Conservation (phyloP, 2,113 vertebrate species). For the Salminus brasiliensis region DNA sequence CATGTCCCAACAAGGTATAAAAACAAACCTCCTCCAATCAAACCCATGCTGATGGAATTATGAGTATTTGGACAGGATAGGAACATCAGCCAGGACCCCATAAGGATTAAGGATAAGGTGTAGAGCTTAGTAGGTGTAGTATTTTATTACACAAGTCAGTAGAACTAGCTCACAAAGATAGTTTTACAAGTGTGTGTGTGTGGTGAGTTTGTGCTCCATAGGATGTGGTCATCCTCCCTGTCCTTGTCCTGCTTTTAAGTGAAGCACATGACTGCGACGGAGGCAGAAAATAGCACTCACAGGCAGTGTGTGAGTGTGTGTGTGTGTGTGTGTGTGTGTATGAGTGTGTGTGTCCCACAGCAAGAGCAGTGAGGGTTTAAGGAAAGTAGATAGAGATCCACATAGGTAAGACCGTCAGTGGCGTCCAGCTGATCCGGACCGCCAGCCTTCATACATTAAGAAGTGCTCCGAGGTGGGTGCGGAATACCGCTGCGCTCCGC, state of each 20-base stretch:
- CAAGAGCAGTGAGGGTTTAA: not conserved
- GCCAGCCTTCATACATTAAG: not conserved
- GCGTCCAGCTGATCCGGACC: not conserved
- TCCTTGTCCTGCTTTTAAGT: conserved; percentile 58
- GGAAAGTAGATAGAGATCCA: not conserved
- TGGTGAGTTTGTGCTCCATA: not conserved
- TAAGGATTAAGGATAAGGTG: not conserved
- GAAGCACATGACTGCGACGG: conserved; percentile 48
- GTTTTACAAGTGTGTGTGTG: not conserved
- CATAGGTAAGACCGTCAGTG: not conserved
- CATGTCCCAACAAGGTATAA: no score
- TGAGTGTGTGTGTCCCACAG: not conserved
- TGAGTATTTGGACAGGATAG: no score
- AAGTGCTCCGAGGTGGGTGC: no score
- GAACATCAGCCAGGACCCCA: no score
- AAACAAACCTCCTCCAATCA: no score
- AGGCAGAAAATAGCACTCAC: conserved; percentile 36
- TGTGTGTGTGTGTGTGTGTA: conserved; percentile 1
- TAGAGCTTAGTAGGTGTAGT: not conserved
- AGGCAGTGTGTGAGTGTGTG: not conserved
- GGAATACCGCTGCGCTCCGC: no score
- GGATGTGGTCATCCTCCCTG: conserved; percentile 39
- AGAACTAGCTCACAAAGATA: not conserved
- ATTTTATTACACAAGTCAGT: not conserved
- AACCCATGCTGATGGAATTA: no score